Conservation (phyloP, 2,888 invertebrate genomes). For the Dryomyza anilis region DNA sequence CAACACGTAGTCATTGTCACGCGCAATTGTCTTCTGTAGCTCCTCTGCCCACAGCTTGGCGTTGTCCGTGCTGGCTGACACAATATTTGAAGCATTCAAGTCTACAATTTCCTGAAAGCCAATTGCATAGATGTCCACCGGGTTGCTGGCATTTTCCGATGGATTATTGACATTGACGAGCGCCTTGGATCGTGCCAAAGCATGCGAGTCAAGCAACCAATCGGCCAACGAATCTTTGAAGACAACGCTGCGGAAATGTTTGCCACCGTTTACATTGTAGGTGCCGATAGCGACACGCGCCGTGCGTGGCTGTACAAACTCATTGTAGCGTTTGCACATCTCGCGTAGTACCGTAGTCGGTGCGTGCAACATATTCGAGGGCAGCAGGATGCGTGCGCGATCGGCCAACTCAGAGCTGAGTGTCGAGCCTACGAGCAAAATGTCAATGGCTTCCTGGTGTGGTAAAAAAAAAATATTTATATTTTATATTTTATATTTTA, state of each 20-base stretch:
- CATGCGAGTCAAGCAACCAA: slow-evolving; percentile 87
- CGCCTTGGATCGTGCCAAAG: slow-evolving; percentile 63
- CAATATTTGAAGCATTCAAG: slow-evolving; percentile 96
- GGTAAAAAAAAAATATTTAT: not conserved
- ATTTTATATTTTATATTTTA: not conserved
- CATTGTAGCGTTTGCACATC: slow-evolving; percentile 82
- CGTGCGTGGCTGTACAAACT: slow-evolving; percentile 68
- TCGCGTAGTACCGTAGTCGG: slow-evolving; percentile 82
- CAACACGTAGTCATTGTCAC: slow-evolving; percentile 85
- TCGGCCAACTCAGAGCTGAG: slow-evolving; percentile 91
- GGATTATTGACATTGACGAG: slow-evolving; percentile 63
- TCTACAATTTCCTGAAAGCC: slow-evolving; percentile 99
- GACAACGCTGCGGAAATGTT: slow-evolving; percentile 95
- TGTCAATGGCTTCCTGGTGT: slow-evolving; percentile 87
- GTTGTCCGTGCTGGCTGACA: slow-evolving; percentile 91
- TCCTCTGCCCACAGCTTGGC: slow-evolving; percentile 94
- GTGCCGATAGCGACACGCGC: slow-evolving; percentile 90
- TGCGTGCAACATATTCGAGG: slow-evolving; percentile 84
- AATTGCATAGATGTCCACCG: slow-evolving; percentile 94
- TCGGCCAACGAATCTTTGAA: slow-evolving; percentile 88
- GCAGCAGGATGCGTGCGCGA: slow-evolving; percentile 84
- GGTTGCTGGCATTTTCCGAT: slow-evolving; percentile 55
- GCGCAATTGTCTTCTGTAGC: slow-evolving; percentile 86
- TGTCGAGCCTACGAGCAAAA: slow-evolving; percentile 89
- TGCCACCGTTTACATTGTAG: slow-evolving; percentile 99